Evolutionary conservation across 1,140 invertebrate species (phyloP).

Genomic region (Drosophila obscura): DNA sequence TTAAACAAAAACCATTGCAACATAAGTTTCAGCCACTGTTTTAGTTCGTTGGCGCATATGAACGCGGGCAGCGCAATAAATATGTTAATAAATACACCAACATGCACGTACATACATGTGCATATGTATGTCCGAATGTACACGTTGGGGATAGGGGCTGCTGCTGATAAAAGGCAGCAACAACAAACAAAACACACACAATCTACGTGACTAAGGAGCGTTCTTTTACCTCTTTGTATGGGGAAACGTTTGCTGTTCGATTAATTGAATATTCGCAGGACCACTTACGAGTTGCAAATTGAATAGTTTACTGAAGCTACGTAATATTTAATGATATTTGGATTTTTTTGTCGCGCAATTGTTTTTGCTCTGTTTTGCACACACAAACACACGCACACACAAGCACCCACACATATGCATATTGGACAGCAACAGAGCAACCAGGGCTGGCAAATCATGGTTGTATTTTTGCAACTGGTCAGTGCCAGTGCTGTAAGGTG

Average conservation of each 20-base stretch:
- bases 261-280: constrained; percentile 22
- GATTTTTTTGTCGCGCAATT: constrained; percentile 71
- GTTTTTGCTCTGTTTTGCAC: constrained; percentile 78
- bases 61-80: constrained; percentile 59
- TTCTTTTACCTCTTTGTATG: constrained; percentile 50
- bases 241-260: constrained; percentile 6
- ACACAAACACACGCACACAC: constrained; percentile 24
- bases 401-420: constrained; percentile 28
- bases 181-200: constrained; percentile 72
- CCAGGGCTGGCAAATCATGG: constrained; percentile 19
- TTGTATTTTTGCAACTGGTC: constrained; percentile 8
- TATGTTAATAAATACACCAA: constrained; percentile 63
- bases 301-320: constrained; percentile 38
- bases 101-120: constrained; percentile 15
- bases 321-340: constrained; percentile 56
- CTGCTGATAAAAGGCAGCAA: constrained; percentile 66
- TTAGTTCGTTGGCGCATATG: constrained; percentile 22
- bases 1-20: constrained; percentile 12
- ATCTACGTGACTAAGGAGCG: constrained; percentile 42
- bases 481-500: constrained; percentile 10
- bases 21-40: constrained; percentile 3
- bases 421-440: constrained; percentile 30
- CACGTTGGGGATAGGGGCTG: constrained; percentile 42
- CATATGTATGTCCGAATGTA: constrained; percentile 38
- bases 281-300: constrained; percentile 5